Evolutionary conservation across 2,888 invertebrate genomes (phyloP).

Genomic region (Tenodera sinensis): DNA sequence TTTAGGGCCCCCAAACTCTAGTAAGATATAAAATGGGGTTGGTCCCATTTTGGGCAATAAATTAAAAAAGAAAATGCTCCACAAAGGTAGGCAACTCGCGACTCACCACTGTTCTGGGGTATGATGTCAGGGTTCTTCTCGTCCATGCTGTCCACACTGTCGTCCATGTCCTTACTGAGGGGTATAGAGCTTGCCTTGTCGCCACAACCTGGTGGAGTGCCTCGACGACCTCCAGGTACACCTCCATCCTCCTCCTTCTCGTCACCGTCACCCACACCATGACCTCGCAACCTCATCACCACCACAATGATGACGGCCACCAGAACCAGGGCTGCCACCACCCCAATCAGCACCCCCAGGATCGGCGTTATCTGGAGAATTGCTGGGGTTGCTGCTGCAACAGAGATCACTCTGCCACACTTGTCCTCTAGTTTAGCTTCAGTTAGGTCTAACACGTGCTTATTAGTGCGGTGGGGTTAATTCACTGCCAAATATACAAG

Average conservation of each 20-base stretch:
- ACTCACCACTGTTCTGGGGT: constrained; percentile 51
- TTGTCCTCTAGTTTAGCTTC: background rate
- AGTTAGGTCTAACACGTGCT: no score
- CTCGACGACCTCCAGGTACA: constrained; percentile 7
- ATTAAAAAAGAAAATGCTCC: no score
- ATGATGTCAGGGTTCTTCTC: constrained; percentile 59
- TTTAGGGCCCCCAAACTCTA: no score
- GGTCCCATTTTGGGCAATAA: no score
- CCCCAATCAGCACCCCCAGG: constrained; percentile 51
- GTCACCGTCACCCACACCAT: constrained; percentile 34
- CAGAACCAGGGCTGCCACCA: constrained; percentile 52
- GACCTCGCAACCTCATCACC: constrained; percentile 49
- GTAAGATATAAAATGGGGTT: no score
- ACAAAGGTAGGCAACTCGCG: no score
- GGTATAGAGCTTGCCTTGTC: constrained; percentile 47
- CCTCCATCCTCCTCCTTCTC: constrained; percentile 40
- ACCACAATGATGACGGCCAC: constrained; percentile 51
- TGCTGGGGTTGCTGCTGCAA: constrained; percentile 48
- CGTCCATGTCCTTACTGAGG: constrained; percentile 50
- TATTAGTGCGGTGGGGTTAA: no score
- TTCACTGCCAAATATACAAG: no score
- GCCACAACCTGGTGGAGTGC: constrained; percentile 16
- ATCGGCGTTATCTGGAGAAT: constrained; percentile 55
- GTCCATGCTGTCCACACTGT: constrained; percentile 51
- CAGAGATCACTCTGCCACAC: background rate